Evolutionary conservation across 2,797 vertebrate genomes (phyloP), one percentile per base, ranked within the genome.

Genomic region (Orestias chungarensis): DNA sequence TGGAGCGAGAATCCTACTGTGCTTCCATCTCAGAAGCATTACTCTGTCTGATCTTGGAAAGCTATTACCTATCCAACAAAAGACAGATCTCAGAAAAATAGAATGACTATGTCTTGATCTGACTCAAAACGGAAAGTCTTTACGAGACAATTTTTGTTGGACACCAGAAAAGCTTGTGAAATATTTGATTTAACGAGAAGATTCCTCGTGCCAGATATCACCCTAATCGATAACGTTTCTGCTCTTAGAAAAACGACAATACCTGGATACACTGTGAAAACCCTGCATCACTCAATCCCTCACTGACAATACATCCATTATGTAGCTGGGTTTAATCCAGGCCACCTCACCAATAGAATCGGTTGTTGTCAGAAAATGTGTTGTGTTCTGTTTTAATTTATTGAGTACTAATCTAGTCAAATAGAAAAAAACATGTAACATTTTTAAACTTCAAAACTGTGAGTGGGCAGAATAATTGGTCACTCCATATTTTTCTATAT

Each of bases 111-210:
- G 82, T 86, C 83, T 87, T 82, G 79, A 83, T 89, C 76, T 29
- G 75, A 83, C 81, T 86, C 86, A 88, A 85, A 87, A 89, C 82
- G 83, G 83, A 73, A 80, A 81, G 86, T 83, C 78, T 88, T 90
- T 80, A 80, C 84, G 80, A 82, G 86, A 79, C 79, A 43, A 66
- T 85, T 87, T 90, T 87, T 68, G 72, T 77, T 71, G 72, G 75
- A 73, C 25, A 68, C 67, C 46, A 15, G 29, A 80, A 81, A 78
- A 80, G 83, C 78, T 90, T 79, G 86, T 90, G 86, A 89, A 90
- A 91, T 83, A 86, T 82, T 81, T 83, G 78, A 74, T 88, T 89
- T 89, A 91, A 89, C 80, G 75, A 82, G 78, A 74, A n/a, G 25
- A 47, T 82, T 46, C 64, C 78, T 67, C 71, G 65, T 27, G 44